These are phyloP conservation scores for Oedothorax gibbosus DNA, from an alignment of 1,140 invertebrate genomes.

Conservation along the genomic window DNA sequence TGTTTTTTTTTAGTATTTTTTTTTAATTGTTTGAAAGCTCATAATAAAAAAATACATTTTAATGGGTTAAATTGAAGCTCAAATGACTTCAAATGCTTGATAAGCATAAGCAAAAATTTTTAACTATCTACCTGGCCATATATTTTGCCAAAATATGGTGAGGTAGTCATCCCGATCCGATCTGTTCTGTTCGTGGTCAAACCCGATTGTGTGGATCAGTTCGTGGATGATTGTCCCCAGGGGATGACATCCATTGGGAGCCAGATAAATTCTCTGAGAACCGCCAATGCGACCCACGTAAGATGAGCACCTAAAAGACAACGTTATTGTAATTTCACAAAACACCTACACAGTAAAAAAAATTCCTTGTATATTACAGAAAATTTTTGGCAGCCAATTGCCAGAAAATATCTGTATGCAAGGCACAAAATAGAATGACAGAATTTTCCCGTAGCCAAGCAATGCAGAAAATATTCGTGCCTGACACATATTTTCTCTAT, in stretches of 20 bases:
- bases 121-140: neutral
- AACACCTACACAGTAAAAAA: neutral
- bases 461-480: no score
- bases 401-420: no score
- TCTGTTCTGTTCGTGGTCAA: conserved; percentile 64
- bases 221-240: conserved; percentile 57
- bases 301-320: neutral
- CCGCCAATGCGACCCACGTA: neutral
- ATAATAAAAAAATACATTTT: no score
- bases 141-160: conserved; percentile 4
- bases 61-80: no score
- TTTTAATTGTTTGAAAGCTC: no score
- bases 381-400: neutral
- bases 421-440: no score
- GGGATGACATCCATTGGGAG: neutral
- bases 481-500: no score
- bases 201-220: conserved; percentile 63
- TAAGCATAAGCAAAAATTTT: no score
- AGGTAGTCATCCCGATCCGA: conserved; percentile 63
- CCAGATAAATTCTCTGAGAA: conserved; percentile 11
- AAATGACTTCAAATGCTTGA: no score
- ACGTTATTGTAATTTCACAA: neutral
- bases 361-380: neutral
- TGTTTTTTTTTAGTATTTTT: no score
- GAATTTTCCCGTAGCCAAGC: no score